These are phyloP conservation scores for Camponotus fellah DNA, from an alignment of 2,888 invertebrate species.

Conservation along the genomic window DNA sequence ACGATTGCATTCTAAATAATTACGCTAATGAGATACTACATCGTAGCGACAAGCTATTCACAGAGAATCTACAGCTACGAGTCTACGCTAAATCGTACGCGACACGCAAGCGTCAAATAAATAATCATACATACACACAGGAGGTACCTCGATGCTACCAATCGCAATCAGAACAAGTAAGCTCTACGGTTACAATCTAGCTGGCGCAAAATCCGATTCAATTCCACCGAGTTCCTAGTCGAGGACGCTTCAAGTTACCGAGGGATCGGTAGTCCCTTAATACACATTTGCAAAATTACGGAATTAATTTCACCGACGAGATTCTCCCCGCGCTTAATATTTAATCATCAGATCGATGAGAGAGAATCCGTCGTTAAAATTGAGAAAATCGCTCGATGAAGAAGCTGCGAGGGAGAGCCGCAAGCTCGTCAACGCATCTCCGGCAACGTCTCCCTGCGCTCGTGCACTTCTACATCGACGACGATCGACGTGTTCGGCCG, in stretches of 20 bases:
- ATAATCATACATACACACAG: constrained; percentile 14
- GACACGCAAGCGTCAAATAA: constrained; percentile 30
- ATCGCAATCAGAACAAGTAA: constrained; percentile 22
- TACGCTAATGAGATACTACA: constrained; percentile 19
- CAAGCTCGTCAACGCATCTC: constrained; percentile 46
- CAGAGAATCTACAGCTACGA: constrained; percentile 25
- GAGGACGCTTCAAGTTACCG: neutral
- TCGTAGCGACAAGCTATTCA: neutral
- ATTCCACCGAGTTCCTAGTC: neutral
- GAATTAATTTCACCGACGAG: neutral
- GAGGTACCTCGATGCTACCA: neutral
- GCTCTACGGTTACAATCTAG: neutral
- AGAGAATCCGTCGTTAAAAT: neutral
- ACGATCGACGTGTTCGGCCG: constrained; percentile 71
- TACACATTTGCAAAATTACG: neutral
- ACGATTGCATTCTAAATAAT: neutral
- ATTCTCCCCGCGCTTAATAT: neutral
- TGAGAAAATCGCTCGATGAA: neutral
- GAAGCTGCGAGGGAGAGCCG: neutral
- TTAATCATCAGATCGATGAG: neutral
- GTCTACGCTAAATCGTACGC: constrained; percentile 24
- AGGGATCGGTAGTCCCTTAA: neutral
- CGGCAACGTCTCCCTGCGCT: constrained; percentile 64
- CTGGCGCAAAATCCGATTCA: neutral
- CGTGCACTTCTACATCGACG: constrained; percentile 81